A percentile compares a stretch with the other conserved stretches of the same genome.
phyloP scores from a whole-genome alignment of 2,113 vertebrate species.

The Gadus chalcogrammus region DNA sequence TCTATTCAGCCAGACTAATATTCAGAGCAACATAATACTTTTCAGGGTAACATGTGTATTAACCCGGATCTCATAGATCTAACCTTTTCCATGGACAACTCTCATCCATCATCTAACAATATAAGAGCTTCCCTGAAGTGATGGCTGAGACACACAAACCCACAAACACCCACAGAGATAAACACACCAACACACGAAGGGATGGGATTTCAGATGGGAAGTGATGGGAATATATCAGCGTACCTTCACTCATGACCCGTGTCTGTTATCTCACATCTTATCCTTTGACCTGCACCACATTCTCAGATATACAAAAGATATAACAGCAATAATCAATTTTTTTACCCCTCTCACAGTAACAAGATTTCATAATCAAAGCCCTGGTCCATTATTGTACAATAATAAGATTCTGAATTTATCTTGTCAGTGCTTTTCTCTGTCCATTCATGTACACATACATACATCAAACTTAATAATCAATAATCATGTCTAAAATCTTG shows the following conservation, averaged over 20 bases:
- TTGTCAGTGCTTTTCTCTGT: no score
- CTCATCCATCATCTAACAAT: conserved; percentile 41
- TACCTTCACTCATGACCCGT: not conserved
- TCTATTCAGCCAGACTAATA: conserved; percentile 57
- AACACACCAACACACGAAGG: conserved; percentile 51
- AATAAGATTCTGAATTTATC: no score
- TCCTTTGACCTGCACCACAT: not conserved
- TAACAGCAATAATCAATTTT: no score
- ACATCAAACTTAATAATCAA: no score
- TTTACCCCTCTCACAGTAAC: no score
- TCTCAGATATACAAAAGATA: no score
- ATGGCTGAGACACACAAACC: conserved; percentile 48
- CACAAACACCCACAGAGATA: conserved; percentile 19
- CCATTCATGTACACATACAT: no score
- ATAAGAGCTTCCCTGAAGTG: conserved; percentile 43
- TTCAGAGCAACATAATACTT: conserved; percentile 29
- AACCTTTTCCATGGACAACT: conserved; percentile 29
- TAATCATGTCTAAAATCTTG: no score
- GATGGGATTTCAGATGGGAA: conserved; percentile 56
- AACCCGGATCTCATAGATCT: conserved; percentile 44
- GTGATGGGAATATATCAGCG: conserved; percentile 13
- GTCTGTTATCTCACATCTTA: not conserved
- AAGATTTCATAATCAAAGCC: no score
- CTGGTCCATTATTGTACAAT: no score
- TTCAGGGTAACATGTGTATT: conserved; percentile 36